phyloP scores from a whole-genome alignment of 2,113 vertebrate genomes.

The Clinocottus analis region DNA sequence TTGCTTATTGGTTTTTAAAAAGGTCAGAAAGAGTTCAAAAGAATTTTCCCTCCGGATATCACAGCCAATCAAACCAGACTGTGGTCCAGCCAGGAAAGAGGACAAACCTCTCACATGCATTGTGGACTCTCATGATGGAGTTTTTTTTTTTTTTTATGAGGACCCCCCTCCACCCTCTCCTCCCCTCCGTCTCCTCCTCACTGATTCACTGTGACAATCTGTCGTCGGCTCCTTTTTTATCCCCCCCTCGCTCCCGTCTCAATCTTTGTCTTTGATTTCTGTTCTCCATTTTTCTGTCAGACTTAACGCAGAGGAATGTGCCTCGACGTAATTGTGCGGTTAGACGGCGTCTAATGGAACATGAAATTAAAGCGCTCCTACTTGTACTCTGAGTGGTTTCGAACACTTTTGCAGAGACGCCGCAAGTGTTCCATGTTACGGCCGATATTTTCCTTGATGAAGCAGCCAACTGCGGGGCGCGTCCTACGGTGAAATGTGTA shows the following conservation, averaged over 20 bases:
- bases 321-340: constrained; percentile 35
- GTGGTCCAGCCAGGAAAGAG: background rate
- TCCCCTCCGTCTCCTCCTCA: constrained; percentile 11
- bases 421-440: constrained; percentile 6
- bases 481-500: constrained; percentile 5
- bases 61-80: background rate
- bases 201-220: constrained; percentile 62
- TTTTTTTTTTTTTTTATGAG: background rate
- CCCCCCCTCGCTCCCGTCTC: background rate
- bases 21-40: background rate
- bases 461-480: background rate
- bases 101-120: background rate
- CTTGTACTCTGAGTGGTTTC: constrained; percentile 48
- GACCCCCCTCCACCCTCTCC: too few relatives aligned
- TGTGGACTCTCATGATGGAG: constrained; percentile 4
- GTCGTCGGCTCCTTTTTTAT: constrained; percentile 8
- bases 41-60: background rate
- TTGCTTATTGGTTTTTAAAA: background rate
- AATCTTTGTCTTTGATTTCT: constrained; percentile 41
- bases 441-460: constrained; percentile 2
- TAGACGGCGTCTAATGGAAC: constrained; percentile 59
- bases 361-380: constrained; percentile 60
- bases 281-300: constrained; percentile 55
- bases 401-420: constrained; percentile 11
- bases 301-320: constrained; percentile 51